Percentiles rank a stretch among this genome's conserved stretches.
Evolutionary conservation across 2,797 vertebrate genomes (phyloP).

Genomic region (Typhlichthys subterraneus): DNA sequence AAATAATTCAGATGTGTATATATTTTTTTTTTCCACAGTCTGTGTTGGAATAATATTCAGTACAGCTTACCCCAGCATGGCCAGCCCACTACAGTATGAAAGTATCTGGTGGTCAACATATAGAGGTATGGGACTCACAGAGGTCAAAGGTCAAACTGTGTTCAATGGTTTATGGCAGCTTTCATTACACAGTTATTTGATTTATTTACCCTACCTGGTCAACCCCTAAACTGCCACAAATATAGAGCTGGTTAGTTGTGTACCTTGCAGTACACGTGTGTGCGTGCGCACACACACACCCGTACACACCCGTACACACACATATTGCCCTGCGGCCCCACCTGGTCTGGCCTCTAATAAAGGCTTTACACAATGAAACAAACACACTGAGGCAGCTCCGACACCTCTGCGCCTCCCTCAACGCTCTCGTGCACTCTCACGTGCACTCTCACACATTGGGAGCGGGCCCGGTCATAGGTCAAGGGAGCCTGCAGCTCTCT

Average conservation of each 20-base stretch:
- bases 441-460: slow-evolving; percentile 32
- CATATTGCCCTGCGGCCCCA: slow-evolving; percentile 77
- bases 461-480: slow-evolving; percentile 71
- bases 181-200: slow-evolving; percentile 65
- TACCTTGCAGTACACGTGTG: too few species aligned
- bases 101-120: slow-evolving; percentile 39
- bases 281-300: slow-evolving; percentile 5
- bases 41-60: neutral
- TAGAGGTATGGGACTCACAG: slow-evolving; percentile 33
- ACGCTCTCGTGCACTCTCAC: slow-evolving; percentile 14
- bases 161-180: slow-evolving; percentile 57
- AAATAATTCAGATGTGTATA: neutral
- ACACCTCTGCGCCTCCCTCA: slow-evolving; percentile 75
- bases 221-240: slow-evolving; percentile 45
- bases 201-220: slow-evolving; percentile 57
- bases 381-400: slow-evolving; percentile 67
- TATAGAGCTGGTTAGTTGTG: slow-evolving; percentile 50
- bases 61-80: slow-evolving; percentile 9
- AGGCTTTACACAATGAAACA: slow-evolving; percentile 77
- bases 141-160: slow-evolving; percentile 52
- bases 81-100: slow-evolving; percentile 22
- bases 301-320: slow-evolving; percentile 19
- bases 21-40: too few species aligned
- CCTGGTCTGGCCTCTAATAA: slow-evolving; percentile 79
- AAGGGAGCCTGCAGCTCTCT: slow-evolving; percentile 70